Evolutionary conservation across 2,797 vertebrate species (phyloP).

Genomic region (Helostoma temminkii): DNA sequence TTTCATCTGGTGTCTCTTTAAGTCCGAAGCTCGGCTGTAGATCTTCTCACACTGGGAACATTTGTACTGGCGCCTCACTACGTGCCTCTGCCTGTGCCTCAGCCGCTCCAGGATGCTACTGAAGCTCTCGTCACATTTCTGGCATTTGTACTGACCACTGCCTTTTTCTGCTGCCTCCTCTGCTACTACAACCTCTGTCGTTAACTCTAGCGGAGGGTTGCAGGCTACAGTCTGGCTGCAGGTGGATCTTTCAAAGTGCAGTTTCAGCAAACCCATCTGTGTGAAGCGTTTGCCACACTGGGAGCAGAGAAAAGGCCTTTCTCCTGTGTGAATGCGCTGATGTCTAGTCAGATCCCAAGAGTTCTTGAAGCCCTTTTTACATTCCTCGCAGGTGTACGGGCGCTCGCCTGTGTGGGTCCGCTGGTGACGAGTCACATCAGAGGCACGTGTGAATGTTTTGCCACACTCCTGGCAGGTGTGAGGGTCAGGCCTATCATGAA

Average conservation of each 20-base stretch:
- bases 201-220: constrained; percentile 49
- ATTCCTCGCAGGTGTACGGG: constrained; percentile 64
- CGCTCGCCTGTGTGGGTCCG: constrained; percentile 72
- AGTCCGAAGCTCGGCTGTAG: constrained; percentile 68
- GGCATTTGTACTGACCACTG: constrained; percentile 63
- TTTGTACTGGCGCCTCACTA: constrained; percentile 65
- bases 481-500: constrained; percentile 62
- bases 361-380: constrained; percentile 72
- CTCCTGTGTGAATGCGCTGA: constrained; percentile 71
- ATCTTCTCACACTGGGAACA: constrained; percentile 74
- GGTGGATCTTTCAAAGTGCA: constrained; percentile 61
- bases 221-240: constrained; percentile 52
- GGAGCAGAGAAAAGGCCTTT: constrained; percentile 71
- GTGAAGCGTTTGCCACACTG: constrained; percentile 74
- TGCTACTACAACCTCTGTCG: constrained; percentile 52
- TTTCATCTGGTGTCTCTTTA: constrained; percentile 78
- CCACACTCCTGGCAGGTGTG: constrained; percentile 69
- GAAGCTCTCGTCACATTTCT: constrained; percentile 74
- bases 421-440: constrained; percentile 72
- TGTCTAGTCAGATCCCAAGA: constrained; percentile 75
- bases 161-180: constrained; percentile 35
- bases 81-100: constrained; percentile 68
- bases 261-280: constrained; percentile 71
- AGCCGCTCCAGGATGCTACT: constrained; percentile 72
- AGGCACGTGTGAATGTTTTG: constrained; percentile 67